Percentiles rank a stretch among this genome's conserved stretches.
These are phyloP conservation scores for Eulimnadia texana DNA, from an alignment of 1,140 invertebrate genomes.

Conservation along the genomic window DNA sequence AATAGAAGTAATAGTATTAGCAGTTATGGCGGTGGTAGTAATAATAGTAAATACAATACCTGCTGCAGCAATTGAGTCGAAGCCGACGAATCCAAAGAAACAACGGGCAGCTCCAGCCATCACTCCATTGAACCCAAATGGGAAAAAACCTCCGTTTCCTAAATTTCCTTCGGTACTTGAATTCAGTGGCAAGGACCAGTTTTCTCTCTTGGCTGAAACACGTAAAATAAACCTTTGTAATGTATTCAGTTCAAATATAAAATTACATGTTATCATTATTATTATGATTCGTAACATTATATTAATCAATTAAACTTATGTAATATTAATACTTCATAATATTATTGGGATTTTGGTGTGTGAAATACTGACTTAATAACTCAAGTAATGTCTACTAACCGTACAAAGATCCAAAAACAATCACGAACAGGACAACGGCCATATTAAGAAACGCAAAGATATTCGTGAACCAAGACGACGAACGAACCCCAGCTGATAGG, in stretches of 20 bases:
- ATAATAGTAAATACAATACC: slow-evolving; percentile 30
- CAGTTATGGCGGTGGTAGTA: no score
- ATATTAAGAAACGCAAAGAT: slow-evolving; percentile 74
- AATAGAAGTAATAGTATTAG: no score
- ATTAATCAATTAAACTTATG: no score
- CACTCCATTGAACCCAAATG: slow-evolving; percentile 61
- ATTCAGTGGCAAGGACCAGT: slow-evolving; percentile 45
- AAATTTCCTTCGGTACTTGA: neutral
- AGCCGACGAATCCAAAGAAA: slow-evolving; percentile 91
- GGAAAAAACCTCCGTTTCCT: slow-evolving; percentile 56
- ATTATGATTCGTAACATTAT: no score
- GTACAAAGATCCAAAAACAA: slow-evolving; percentile 78
- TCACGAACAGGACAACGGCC: slow-evolving; percentile 78
- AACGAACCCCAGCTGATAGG: slow-evolving; percentile 76
- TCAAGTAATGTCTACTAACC: no score
- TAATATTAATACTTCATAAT: no score
- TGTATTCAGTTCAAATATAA: neutral
- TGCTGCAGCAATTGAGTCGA: slow-evolving; percentile 84
- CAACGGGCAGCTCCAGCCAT: slow-evolving; percentile 79
- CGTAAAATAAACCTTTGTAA: slow-evolving; percentile 12
- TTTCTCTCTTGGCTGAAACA: slow-evolving; percentile 39
- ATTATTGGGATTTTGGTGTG: no score
- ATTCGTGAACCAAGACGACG: slow-evolving; percentile 82
- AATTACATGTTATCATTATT: no score
- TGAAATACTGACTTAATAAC: no score